Evolutionary conservation across 2,113 vertebrate species (phyloP), one percentile per base, ranked within the genome.

Genomic region (Sapayoa aenigma): DNA sequence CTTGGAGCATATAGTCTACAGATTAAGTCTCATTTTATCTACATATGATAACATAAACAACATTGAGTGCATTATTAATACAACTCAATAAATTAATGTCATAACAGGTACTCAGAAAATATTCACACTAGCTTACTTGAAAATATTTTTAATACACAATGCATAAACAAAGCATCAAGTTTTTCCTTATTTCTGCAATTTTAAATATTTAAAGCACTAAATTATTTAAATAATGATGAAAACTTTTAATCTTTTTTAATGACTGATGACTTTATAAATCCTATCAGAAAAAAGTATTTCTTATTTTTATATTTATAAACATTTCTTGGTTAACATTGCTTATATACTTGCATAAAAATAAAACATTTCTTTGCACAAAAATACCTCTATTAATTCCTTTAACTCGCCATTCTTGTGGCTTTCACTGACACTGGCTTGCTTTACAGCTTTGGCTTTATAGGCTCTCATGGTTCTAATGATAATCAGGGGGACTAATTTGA

Each of bases 401-500:
- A 65, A 85, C 59, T 91, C 77, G 50, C 30, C 23, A 44, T 90
- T 96, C 96, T 96, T 97, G 77, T 92, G 95, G 85, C 80, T 95
- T 88, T 92, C 86, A 91, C 66, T 94, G 89, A 95, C 76, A 87
- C 66, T 90, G 80, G 53, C 80, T 95, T 96, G 59, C 71, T 80
- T 33, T 92, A 73, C 56, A 87, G 52, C 86, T 94, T 97, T 95
- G 66, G 83, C 89, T 97, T 93, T 94, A 90, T 85, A 96, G 69
- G 52, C 69, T 94, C 63, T 96, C 71, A 56, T 89, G 68, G 65
- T 89, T 95, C 87, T 96, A 87, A 96, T 92, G 92, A 93, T 84
- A 97, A 97, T 77, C 77, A 94, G 87, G 96, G 77, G 83, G 83
- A 96, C 30, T 95, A 93, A 95, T 96, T 90, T 91, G 81, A 82